Conservation (phyloP, 2,888 invertebrate genomes). For the Acanthosepion esculentum region DNA sequence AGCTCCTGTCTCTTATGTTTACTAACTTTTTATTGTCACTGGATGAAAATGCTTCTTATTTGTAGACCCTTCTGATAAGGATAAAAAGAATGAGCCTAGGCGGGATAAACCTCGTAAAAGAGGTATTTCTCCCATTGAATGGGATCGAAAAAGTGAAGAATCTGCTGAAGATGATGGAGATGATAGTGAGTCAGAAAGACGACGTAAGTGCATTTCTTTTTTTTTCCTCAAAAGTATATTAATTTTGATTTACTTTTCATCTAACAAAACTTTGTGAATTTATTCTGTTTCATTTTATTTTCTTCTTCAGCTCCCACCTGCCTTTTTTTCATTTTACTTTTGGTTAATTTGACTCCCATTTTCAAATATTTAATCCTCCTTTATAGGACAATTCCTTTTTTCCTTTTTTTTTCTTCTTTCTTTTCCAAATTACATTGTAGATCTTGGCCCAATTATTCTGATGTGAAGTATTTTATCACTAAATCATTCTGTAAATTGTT, state of each 20-base stretch:
- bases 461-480: too few species aligned
- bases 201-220: slow-evolving; percentile 40
- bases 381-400: too few species aligned
- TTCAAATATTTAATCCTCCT: too few species aligned
- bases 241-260: not conserved
- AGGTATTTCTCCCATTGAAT: slow-evolving; percentile 72
- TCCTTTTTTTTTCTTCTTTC: too few species aligned
- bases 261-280: not conserved
- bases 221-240: too few species aligned
- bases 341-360: too few species aligned
- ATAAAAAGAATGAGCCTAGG: slow-evolving; percentile 38
- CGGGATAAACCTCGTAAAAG: slow-evolving; percentile 54
- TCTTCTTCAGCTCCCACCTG: too few species aligned
- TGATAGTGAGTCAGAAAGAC: slow-evolving; percentile 48
- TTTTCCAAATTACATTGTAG: too few species aligned
- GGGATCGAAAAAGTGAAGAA: slow-evolving; percentile 64
- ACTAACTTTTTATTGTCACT: not conserved
- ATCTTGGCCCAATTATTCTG: too few species aligned
- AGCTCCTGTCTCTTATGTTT: not conserved
- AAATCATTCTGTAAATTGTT: too few species aligned
- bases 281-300: not conserved
- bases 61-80: slow-evolving; percentile 39
- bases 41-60: not conserved
- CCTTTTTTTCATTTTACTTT: too few species aligned
- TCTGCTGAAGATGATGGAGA: slow-evolving; percentile 55